phyloP scores from a whole-genome alignment of 2,888 invertebrate genomes.

The Tetropium fuscum region DNA sequence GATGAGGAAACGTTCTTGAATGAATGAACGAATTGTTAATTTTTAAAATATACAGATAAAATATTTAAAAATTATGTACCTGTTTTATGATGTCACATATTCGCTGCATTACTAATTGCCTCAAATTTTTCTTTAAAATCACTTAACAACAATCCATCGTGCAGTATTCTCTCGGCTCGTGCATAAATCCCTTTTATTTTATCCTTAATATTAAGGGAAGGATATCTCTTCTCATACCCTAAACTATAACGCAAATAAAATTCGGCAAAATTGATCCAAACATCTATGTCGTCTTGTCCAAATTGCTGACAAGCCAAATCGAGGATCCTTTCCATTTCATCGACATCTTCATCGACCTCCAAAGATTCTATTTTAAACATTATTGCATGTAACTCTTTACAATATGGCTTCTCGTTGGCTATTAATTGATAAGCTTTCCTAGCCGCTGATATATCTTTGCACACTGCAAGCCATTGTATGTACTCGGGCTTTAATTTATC shows the following conservation, averaged over 20 bases:
- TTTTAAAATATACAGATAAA: no score
- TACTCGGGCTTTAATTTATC: slow-evolving; percentile 72
- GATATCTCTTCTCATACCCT: slow-evolving; percentile 72
- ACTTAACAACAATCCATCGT: slow-evolving; percentile 35
- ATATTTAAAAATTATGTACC: no score
- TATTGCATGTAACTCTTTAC: slow-evolving; percentile 57
- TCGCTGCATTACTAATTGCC: not conserved
- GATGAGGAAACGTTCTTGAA: no score
- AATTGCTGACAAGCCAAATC: slow-evolving; percentile 75
- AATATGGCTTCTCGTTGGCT: slow-evolving; percentile 55
- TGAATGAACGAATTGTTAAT: no score
- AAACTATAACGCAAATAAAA: slow-evolving; percentile 67
- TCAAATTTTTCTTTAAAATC: slow-evolving; percentile 43
- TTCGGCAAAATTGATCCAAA: slow-evolving; percentile 78
- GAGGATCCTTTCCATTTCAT: slow-evolving; percentile 71
- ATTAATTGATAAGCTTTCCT: slow-evolving; percentile 74
- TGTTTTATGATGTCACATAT: slow-evolving; percentile 5
- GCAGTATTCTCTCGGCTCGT: slow-evolving; percentile 35
- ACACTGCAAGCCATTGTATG: slow-evolving; percentile 69
- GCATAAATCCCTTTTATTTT: slow-evolving; percentile 33
- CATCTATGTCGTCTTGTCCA: slow-evolving; percentile 72
- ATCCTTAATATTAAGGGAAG: slow-evolving; percentile 66
- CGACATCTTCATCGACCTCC: slow-evolving; percentile 67
- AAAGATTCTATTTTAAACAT: slow-evolving; percentile 68
- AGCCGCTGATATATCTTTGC: slow-evolving; percentile 69